phyloP scores from a whole-genome alignment of 2,888 invertebrate genomes.

The Stenichneumon culpator region DNA sequence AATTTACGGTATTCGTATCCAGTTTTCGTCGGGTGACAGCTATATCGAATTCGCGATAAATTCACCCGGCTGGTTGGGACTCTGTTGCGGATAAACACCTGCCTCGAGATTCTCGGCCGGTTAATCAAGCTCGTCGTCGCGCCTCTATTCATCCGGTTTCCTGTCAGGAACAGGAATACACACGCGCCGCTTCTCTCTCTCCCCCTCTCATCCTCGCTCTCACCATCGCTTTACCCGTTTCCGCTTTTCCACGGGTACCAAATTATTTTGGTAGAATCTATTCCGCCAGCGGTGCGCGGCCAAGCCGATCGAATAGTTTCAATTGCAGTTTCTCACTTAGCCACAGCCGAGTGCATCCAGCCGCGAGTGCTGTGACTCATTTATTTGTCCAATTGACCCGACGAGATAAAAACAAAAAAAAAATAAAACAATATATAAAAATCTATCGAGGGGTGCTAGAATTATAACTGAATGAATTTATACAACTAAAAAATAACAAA shows the following conservation, averaged over 20 bases:
- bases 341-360: constrained; percentile 34
- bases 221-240: constrained; percentile 13
- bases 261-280: constrained; percentile 50
- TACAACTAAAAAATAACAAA: not conserved
- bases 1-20: not conserved
- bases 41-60: constrained; percentile 43
- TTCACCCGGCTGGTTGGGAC: constrained; percentile 26
- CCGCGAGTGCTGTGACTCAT: constrained; percentile 21
- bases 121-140: constrained; percentile 51
- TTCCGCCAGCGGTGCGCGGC: constrained; percentile 22
- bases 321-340: constrained; percentile 27
- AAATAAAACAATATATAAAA: not conserved
- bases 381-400: constrained; percentile 24
- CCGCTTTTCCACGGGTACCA: constrained; percentile 7
- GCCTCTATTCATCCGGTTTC: constrained; percentile 49
- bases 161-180: constrained; percentile 47
- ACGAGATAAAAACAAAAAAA: not conserved
- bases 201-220: not conserved
- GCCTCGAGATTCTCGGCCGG: constrained; percentile 41
- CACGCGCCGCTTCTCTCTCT: not conserved
- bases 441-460: not conserved
- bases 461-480: constrained; percentile 1
- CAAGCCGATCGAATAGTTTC: constrained; percentile 22
- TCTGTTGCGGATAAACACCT: constrained; percentile 51
- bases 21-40: constrained; percentile 8